Percentiles rank a stretch among this genome's conserved stretches.
These are phyloP conservation scores for Dendroctonus ponderosae DNA, from an alignment of 1,140 invertebrate genomes.

Conservation along the genomic window DNA sequence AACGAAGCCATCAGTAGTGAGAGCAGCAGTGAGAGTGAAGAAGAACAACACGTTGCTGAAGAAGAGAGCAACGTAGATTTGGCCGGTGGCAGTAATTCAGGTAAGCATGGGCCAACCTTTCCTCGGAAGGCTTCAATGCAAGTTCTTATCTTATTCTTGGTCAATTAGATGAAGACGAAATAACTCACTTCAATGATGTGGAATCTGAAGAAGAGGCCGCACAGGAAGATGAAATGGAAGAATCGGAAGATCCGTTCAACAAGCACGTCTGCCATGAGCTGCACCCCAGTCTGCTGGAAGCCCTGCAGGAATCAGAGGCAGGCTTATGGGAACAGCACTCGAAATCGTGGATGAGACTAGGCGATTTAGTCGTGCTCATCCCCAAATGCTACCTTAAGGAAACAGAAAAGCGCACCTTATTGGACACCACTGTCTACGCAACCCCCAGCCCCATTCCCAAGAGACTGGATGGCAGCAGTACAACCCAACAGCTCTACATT, in stretches of 20 bases:
- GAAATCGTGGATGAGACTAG: slow-evolving; percentile 60
- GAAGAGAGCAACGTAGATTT: neutral
- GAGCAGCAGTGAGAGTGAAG: slow-evolving; percentile 40
- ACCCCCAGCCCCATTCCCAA: slow-evolving; percentile 55
- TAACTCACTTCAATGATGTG: neutral
- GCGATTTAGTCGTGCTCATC: slow-evolving; percentile 59
- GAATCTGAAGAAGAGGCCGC: slow-evolving; percentile 46
- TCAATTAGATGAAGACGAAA: slow-evolving; percentile 34
- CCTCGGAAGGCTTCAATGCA: slow-evolving; percentile 34
- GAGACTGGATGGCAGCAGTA: slow-evolving; percentile 50
- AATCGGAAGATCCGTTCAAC: slow-evolving; percentile 61
- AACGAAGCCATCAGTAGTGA: slow-evolving; percentile 43
- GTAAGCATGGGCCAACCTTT: neutral
- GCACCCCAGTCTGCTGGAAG: slow-evolving; percentile 57
- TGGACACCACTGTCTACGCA: slow-evolving; percentile 60
- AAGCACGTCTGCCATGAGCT: slow-evolving; percentile 65
- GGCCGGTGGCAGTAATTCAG: neutral
- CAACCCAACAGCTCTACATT: slow-evolving; percentile 59
- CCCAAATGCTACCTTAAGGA: slow-evolving; percentile 53
- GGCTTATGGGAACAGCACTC: slow-evolving; percentile 47
- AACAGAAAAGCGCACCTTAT: slow-evolving; percentile 51
- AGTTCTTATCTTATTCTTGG: slow-evolving; percentile 41
- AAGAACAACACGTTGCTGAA: slow-evolving; percentile 23
- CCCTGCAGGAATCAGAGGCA: slow-evolving; percentile 53
- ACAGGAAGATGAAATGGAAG: slow-evolving; percentile 44